Evolutionary conservation across 2,113 vertebrate species (phyloP).

Genomic region (Daboia siamensis): DNA sequence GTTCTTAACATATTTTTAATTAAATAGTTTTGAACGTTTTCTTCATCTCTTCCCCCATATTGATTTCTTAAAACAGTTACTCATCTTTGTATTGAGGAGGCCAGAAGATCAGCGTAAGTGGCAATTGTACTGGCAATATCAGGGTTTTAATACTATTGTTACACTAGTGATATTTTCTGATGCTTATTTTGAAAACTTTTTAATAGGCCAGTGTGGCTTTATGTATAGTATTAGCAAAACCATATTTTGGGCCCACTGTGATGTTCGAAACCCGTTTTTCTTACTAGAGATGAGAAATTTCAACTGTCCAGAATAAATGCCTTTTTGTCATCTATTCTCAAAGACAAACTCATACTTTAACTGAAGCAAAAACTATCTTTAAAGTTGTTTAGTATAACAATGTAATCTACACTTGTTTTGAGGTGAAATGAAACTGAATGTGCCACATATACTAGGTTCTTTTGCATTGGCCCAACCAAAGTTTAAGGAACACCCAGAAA

Average conservation of each 20-base stretch:
- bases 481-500: neutral
- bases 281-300: neutral
- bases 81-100: neutral
- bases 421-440: neutral
- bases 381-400: neutral
- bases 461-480: neutral
- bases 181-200: neutral
- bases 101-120: neutral
- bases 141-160: neutral
- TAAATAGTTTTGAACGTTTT: neutral
- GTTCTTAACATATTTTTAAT: neutral
- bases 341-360: neutral
- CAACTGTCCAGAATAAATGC: neutral
- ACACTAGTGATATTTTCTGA: neutral
- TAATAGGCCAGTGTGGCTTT: neutral
- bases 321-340: neutral
- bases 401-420: neutral
- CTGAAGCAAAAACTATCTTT: neutral
- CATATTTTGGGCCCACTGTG: neutral
- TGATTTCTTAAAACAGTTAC: neutral
- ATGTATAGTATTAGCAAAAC: neutral
- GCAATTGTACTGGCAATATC: neutral
- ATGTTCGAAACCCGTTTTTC: neutral
- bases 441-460: neutral
- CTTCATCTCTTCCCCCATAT: neutral